A percentile compares a stretch with the other conserved stretches of the same genome.
phyloP scores from a whole-genome alignment of 2,797 vertebrate genomes.

The Naso thynnoides region DNA sequence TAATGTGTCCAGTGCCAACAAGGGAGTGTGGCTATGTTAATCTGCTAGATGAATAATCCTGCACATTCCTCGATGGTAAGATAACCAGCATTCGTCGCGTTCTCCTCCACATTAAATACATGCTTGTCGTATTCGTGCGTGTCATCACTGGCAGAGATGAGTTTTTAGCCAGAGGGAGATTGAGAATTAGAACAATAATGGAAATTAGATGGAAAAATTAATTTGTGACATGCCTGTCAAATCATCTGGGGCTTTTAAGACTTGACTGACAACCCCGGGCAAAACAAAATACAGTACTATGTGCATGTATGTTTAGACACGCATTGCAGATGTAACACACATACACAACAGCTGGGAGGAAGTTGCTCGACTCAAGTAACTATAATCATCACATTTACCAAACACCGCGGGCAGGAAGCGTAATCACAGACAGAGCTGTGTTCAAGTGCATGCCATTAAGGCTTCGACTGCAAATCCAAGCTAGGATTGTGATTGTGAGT shows the following conservation, averaged over 20 bases:
- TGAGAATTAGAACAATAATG: slow-evolving; percentile 45
- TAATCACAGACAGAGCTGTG: slow-evolving; percentile 61
- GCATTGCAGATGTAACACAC: slow-evolving; percentile 12
- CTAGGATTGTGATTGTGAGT: slow-evolving; percentile 65
- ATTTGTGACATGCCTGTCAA: slow-evolving; percentile 60
- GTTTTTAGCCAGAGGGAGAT: slow-evolving; percentile 51
- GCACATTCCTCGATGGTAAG: slow-evolving; percentile 32
- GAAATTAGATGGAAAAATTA: slow-evolving; percentile 62
- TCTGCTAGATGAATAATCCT: too few species aligned
- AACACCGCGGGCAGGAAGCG: slow-evolving; percentile 56
- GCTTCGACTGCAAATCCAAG: slow-evolving; percentile 53
- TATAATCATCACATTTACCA: slow-evolving; percentile 66
- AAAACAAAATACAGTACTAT: slow-evolving; percentile 25
- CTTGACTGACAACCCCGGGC: slow-evolving; percentile 39
- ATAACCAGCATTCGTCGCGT: slow-evolving; percentile 51
- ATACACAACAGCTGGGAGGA: slow-evolving; percentile 38
- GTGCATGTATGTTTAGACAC: slow-evolving; percentile 20
- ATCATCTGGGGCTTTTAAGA: slow-evolving; percentile 49
- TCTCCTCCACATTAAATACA: slow-evolving; percentile 27
- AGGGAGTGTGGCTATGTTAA: too few species aligned
- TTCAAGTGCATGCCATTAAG: slow-evolving; percentile 64
- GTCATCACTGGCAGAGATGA: slow-evolving; percentile 36
- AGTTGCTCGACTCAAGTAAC: slow-evolving; percentile 51
- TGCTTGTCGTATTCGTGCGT: slow-evolving; percentile 35
- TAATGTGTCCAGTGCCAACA: too few species aligned